Percentiles rank a stretch among this genome's conserved stretches.
These are phyloP conservation scores for Drosophila sp. DNA, from an alignment of 1,140 invertebrate species.

Conservation along the genomic window DNA sequence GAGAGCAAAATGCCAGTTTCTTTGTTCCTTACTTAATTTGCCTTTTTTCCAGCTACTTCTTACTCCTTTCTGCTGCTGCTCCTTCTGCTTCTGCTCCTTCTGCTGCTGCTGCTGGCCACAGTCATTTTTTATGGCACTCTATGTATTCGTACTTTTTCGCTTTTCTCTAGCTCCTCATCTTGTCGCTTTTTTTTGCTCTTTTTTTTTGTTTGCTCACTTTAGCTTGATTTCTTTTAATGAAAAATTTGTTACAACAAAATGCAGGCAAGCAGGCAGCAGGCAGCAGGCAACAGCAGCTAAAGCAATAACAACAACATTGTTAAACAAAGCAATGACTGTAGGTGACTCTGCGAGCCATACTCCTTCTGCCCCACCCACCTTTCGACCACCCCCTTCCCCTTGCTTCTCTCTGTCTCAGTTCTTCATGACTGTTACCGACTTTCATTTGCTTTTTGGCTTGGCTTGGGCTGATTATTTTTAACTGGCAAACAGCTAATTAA, in stretches of 20 bases:
- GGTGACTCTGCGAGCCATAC: slow-evolving; percentile 16
- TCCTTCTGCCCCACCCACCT: too few relatives aligned
- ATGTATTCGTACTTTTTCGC: neutral
- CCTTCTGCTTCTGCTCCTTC: neutral
- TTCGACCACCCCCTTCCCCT: neutral
- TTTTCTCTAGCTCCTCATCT: neutral
- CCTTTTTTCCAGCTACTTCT: slow-evolving; percentile 15
- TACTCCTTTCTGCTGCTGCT: slow-evolving; percentile 20
- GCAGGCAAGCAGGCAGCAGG: slow-evolving; percentile 42
- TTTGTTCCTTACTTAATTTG: slow-evolving; percentile 30
- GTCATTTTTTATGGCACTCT: slow-evolving; percentile 67
- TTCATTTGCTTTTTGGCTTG: slow-evolving; percentile 79
- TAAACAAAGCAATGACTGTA: slow-evolving; percentile 51
- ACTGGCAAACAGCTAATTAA: slow-evolving; percentile 82
- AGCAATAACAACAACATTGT: slow-evolving; percentile 73
- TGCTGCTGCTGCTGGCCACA: slow-evolving; percentile 35
- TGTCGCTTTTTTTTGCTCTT: slow-evolving; percentile 11
- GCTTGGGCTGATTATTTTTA: slow-evolving; percentile 78
- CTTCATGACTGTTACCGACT: slow-evolving; percentile 61
- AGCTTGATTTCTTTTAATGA: slow-evolving; percentile 79
- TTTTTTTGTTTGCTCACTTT: slow-evolving; percentile 41
- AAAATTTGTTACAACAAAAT: slow-evolving; percentile 80
- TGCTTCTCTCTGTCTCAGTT: slow-evolving; percentile 33
- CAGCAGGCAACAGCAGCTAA: slow-evolving; percentile 24
- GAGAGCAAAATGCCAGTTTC: neutral